These are phyloP conservation scores for Sebastolobus alascanus DNA, from an alignment of 2,797 vertebrate species.

Conservation along the genomic window DNA sequence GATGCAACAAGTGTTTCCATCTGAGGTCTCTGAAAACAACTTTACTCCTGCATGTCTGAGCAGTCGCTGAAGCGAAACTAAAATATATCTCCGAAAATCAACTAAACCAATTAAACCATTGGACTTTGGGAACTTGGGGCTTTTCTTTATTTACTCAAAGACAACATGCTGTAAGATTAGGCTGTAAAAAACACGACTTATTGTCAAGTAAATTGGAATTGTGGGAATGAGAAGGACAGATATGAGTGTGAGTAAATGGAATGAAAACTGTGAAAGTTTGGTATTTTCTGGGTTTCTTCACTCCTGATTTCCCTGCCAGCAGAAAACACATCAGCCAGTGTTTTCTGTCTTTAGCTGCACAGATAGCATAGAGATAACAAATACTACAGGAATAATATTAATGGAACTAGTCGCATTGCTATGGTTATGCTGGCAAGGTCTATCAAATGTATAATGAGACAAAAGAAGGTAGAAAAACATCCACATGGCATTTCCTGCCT, in stretches of 20 bases:
- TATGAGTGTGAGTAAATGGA: conserved; percentile 4
- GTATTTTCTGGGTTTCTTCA: conserved; percentile 22
- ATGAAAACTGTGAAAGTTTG: conserved; percentile 32
- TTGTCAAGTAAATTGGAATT: neutral
- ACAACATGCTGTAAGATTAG: neutral
- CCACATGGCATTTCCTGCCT: neutral
- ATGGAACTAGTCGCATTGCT: neutral
- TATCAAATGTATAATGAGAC: neutral
- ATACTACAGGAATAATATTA: neutral
- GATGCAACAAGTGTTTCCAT: conserved; percentile 8
- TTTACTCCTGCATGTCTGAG: neutral
- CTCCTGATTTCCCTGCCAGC: conserved; percentile 21
- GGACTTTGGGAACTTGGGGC: neutral
- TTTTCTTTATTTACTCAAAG: neutral
- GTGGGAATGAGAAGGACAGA: conserved; percentile 2
- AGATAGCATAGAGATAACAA: neutral
- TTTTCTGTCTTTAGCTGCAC: conserved; percentile 13
- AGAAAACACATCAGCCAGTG: conserved; percentile 3
- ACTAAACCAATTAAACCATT: neutral
- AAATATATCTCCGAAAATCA: neutral
- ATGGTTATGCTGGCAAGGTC: neutral
- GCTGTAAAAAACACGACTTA: neutral
- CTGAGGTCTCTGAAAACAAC: neutral
- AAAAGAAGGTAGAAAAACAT: neutral
- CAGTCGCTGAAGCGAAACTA: neutral